These are phyloP conservation scores for Ametastegia equiseti DNA, from an alignment of 2,888 invertebrate genomes.

Conservation along the genomic window DNA sequence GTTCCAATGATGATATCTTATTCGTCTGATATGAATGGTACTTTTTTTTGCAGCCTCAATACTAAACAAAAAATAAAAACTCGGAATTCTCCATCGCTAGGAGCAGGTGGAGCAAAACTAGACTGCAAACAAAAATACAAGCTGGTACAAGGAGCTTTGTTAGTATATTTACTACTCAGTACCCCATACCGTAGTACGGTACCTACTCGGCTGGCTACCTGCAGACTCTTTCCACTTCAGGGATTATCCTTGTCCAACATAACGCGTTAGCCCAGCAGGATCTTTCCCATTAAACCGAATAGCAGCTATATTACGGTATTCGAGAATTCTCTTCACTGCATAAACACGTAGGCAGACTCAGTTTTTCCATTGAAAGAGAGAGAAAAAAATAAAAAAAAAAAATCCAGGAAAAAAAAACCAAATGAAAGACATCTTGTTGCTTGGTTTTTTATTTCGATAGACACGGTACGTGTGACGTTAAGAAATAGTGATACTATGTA, in stretches of 20 bases:
- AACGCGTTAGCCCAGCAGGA: no score
- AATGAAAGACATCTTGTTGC: no score
- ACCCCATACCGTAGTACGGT: neutral
- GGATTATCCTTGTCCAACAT: neutral
- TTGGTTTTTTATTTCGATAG: neutral
- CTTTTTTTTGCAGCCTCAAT: neutral
- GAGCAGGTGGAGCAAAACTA: constrained; percentile 22
- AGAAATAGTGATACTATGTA: neutral
- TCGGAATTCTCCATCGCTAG: neutral
- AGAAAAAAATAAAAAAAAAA: no score
- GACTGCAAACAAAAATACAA: constrained; percentile 29
- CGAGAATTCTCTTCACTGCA: no score
- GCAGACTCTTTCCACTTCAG: neutral
- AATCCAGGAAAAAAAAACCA: no score
- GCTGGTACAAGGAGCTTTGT: neutral
- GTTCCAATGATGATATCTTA: no score
- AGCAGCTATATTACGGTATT: no score
- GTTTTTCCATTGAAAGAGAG: neutral
- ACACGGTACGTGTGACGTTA: neutral
- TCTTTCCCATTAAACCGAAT: neutral
- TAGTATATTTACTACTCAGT: constrained; percentile 23
- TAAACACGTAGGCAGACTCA: no score
- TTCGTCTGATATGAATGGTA: no score
- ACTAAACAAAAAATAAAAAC: neutral
- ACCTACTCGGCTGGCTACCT: neutral